A percentile compares a stretch with the other conserved stretches of the same genome.
These are phyloP conservation scores for Liposcelis brunnea DNA, from an alignment of 2,888 invertebrate species.

Conservation along the genomic window DNA sequence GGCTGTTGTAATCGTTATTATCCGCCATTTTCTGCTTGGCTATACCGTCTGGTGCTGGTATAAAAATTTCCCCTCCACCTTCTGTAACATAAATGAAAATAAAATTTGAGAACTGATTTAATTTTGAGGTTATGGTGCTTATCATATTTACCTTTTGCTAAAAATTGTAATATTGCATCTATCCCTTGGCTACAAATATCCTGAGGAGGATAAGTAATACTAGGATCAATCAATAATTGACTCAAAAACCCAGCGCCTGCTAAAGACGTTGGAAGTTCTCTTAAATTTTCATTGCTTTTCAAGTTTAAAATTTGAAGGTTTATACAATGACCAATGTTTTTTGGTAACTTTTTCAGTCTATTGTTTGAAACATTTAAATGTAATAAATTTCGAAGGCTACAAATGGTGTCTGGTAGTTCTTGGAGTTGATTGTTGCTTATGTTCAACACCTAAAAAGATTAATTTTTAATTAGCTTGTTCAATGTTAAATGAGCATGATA, in stretches of 20 bases:
- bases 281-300: conserved; percentile 38
- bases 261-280: conserved; percentile 42
- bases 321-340: conserved; percentile 41
- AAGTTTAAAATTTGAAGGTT: conserved; percentile 43
- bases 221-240: conserved; percentile 41
- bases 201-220: conserved; percentile 45
- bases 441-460: conserved; percentile 44
- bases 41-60: too few relatives aligned
- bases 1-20: too few relatives aligned
- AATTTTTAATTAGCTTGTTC: too few relatives aligned
- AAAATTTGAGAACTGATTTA: too few relatives aligned
- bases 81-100: conserved; percentile 6
- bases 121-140: neutral
- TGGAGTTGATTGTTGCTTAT: conserved; percentile 53
- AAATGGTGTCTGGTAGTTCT: conserved; percentile 48
- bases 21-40: too few relatives aligned
- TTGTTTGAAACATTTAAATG: conserved; percentile 56
- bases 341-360: conserved; percentile 42
- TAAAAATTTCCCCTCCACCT: conserved; percentile 1
- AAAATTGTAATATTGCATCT: conserved; percentile 44
- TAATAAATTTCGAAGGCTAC: conserved; percentile 41
- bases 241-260: conserved; percentile 44
- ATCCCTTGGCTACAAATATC: conserved; percentile 41
- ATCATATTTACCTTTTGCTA: conserved; percentile 32
- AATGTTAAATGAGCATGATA: conserved; percentile 3